Evolutionary conservation across 2,113 vertebrate genomes (phyloP), one percentile per base, ranked within the genome.

Genomic region (Damaliscus lunatus): DNA sequence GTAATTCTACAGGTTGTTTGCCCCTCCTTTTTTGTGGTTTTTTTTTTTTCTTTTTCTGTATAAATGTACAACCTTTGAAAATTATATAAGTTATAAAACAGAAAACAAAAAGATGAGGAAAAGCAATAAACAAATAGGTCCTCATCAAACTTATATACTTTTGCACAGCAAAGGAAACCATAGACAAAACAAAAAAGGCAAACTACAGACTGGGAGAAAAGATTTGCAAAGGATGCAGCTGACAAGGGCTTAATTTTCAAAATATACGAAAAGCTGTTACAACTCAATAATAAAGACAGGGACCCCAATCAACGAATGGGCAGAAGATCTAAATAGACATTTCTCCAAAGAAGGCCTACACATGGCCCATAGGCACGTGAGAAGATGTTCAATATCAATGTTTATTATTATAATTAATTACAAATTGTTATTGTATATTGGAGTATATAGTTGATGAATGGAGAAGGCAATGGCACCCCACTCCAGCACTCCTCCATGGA

Each of bases 281-380:
- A 71, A 40, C 19, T 71, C 67, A 71, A 40, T 40, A 40, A 12
- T 71, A 40, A 74, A 74, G 0, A 74, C 19, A 67, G 17, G 62
- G 33, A 40, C 3, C n/a, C 67, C 19, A 74, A 6, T 25, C n/a
- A 74, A 3, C 23, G 36, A 25, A 40, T 40, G 36, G n/a, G 19
- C 19, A 74, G n/a, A 40, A 74, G n/a, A 40, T 6, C 67, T 74
- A 40, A 74, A 40, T 23, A 74, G 19, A 40, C 1, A 74, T 40
- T 74, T 74, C 67, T 40, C 19, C 19, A 74, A 74, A 13, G 19
- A 74, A 40, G 19, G 10, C n/a, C 1, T 74, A 23, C 67, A 74
- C 19, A 13, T n/a, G 36, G 5, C 2, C 10, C 3, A 40, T 3
- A 40, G n/a, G 19, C 67, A 74, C 0, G 10, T 12, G 67, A 74